These are phyloP conservation scores for Brachystomella parvula DNA, from an alignment of 1,140 invertebrate genomes.

Conservation along the genomic window DNA sequence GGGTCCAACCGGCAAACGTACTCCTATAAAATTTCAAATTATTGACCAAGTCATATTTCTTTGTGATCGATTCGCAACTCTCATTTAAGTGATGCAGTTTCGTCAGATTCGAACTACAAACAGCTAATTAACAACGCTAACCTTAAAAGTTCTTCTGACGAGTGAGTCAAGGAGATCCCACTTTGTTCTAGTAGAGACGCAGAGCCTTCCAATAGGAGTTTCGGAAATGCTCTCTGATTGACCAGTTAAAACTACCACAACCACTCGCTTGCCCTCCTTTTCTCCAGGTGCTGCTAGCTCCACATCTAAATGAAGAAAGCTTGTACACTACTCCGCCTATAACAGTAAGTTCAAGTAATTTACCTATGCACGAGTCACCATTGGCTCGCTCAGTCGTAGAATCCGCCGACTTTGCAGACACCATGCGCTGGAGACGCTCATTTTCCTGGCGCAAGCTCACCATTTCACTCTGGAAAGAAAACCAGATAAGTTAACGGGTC, in stretches of 20 bases:
- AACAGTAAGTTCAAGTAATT: background rate
- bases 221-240: slow-evolving; percentile 39
- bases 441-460: slow-evolving; percentile 92
- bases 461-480: slow-evolving; percentile 77
- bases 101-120: background rate
- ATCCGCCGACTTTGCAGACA: slow-evolving; percentile 69
- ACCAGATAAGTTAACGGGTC: background rate
- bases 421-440: slow-evolving; percentile 79
- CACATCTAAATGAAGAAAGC: slow-evolving; percentile 28
- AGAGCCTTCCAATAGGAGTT: slow-evolving; percentile 73
- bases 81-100: too few species aligned
- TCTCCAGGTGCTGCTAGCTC: slow-evolving; percentile 50
- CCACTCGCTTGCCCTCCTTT: slow-evolving; percentile 76
- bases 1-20: slow-evolving; percentile 89
- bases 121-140: slow-evolving; percentile 30
- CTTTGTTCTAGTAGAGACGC: slow-evolving; percentile 82
- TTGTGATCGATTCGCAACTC: background rate
- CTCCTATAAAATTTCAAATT: slow-evolving; percentile 49
- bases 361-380: background rate
- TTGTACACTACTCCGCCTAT: background rate
- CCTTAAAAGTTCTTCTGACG: slow-evolving; percentile 82
- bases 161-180: slow-evolving; percentile 91
- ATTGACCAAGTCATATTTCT: slow-evolving; percentile 1
- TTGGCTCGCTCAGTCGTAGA: slow-evolving; percentile 42
- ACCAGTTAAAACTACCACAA: slow-evolving; percentile 72